Percentiles rank a stretch among this genome's conserved stretches.
Conservation (phyloP, 2,797 vertebrate species). For the Syngnathus rostellatus region DNA sequence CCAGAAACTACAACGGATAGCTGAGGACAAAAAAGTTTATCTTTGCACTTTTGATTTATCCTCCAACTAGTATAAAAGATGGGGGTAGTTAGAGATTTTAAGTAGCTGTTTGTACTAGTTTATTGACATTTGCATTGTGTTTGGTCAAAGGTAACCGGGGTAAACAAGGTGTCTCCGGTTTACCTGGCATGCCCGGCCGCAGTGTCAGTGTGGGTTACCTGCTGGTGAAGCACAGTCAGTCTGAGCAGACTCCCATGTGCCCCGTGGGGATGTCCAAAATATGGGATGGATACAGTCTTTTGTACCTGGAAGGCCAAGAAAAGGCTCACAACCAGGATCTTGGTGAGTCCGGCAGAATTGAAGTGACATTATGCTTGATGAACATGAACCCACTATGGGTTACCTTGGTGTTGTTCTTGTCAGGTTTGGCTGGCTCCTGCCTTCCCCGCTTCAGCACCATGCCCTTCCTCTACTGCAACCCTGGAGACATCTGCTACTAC, state of each 20-base stretch:
- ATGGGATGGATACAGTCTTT: slow-evolving; percentile 94
- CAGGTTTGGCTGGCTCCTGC: slow-evolving; percentile 93
- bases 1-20: background rate
- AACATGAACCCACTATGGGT: background rate
- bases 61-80: background rate
- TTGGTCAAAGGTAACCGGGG: slow-evolving; percentile 61
- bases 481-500: slow-evolving; percentile 89
- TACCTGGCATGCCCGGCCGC: slow-evolving; percentile 88
- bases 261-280: slow-evolving; percentile 90
- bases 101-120: background rate
- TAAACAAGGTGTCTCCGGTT: slow-evolving; percentile 69
- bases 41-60: background rate
- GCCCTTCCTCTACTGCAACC: slow-evolving; percentile 98
- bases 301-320: slow-evolving; percentile 96
- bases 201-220: slow-evolving; percentile 94
- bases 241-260: slow-evolving; percentile 87
- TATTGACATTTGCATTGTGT: slow-evolving; percentile 1
- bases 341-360: slow-evolving; percentile 62
- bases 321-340: slow-evolving; percentile 98
- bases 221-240: slow-evolving; percentile 96
- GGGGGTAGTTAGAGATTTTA: background rate
- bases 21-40: background rate
- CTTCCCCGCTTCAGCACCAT: slow-evolving; percentile 90
- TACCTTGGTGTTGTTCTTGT: background rate
- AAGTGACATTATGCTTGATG: background rate